Base-by-base conservation (phyloP, 2,113 vertebrate species). In the Passer domesticus region DNA sequence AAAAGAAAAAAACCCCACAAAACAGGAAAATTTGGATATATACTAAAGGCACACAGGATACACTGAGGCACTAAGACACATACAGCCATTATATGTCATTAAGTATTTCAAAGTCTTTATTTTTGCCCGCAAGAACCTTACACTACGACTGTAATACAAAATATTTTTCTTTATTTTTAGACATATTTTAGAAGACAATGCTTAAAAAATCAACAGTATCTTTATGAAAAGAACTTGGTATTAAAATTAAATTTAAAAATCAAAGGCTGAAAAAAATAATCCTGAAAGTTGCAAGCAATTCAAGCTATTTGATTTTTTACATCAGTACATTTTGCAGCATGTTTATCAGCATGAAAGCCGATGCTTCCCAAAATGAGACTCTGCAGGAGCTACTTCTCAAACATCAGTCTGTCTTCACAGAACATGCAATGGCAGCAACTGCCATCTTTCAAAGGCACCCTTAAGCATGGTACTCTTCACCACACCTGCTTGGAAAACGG, bases 291-390 rank as follows among this genome's bases (percentile, higher is more conserved):
- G 6, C 0, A 0, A 64, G 13, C 15, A 56, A 64, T 19, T 44
- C 30, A 19, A 74, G 25, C 12, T 2, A 76, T 19, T 7, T 16
- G 35, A 35, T 16, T 13, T 59, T 44, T 50, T 17, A 41, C 8
- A 74, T 58, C 37, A 58, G 27, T 66, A 44, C 19, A 21, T 24
- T 47, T 2, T 25, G 64, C 46, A n/a, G 28, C 1, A 18, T 1
- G 4, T 68, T 75, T 10, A 52, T 1, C 0, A 1, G 7, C 21
- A 35, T 5, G 18, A 55, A 76, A 77, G 19, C 21, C 1, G 1
- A 11, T 8, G 15, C 30, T 23, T 73, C 68, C 35, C 27, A 47
- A 23, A 44, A 43, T 2, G 2, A 47, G 14, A 31, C 14, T 53
- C 20, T 53, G 25, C 62, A 41, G 41, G 41, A 41, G 41, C 41